These are phyloP conservation scores for Tautogolabrus adspersus DNA, from an alignment of 2,113 vertebrate genomes.

Conservation along the genomic window DNA sequence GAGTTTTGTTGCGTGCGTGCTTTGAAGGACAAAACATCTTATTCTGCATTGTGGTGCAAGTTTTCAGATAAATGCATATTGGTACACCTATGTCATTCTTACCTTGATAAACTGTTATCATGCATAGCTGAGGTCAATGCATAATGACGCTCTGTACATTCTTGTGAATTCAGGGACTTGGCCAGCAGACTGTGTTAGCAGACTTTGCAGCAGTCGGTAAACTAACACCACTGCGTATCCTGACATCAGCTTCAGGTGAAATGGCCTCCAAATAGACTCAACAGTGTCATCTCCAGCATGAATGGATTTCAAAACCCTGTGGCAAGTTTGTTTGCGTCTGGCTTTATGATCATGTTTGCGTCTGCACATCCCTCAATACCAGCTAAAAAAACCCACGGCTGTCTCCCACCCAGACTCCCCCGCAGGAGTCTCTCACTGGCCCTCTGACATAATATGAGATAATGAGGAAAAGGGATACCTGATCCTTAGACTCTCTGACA, in stretches of 20 bases:
- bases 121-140: conserved; percentile 31
- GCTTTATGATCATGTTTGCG: conserved; percentile 14
- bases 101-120: neutral
- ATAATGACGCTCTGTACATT: neutral
- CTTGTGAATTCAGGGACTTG: conserved; percentile 10
- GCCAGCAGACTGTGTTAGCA: neutral
- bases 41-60: too few species aligned
- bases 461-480: conserved; percentile 61
- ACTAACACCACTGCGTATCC: neutral
- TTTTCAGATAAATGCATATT: too few species aligned
- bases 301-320: conserved; percentile 23
- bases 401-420: neutral
- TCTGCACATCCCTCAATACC: conserved; percentile 38
- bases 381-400: conserved; percentile 33
- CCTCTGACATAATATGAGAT: conserved; percentile 69
- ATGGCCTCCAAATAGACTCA: conserved; percentile 18
- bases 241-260: conserved; percentile 33
- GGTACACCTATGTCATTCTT: too few species aligned
- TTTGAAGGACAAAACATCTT: too few species aligned
- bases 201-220: conserved; percentile 38
- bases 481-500: conserved; percentile 63
- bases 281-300: conserved; percentile 14
- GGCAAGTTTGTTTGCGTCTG: conserved; percentile 21
- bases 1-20: too few species aligned
- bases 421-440: conserved; percentile 22